Percentiles rank a stretch among this genome's conserved stretches.
Conservation (phyloP, 2,797 vertebrate genomes). For the Ceryle rudis region DNA sequence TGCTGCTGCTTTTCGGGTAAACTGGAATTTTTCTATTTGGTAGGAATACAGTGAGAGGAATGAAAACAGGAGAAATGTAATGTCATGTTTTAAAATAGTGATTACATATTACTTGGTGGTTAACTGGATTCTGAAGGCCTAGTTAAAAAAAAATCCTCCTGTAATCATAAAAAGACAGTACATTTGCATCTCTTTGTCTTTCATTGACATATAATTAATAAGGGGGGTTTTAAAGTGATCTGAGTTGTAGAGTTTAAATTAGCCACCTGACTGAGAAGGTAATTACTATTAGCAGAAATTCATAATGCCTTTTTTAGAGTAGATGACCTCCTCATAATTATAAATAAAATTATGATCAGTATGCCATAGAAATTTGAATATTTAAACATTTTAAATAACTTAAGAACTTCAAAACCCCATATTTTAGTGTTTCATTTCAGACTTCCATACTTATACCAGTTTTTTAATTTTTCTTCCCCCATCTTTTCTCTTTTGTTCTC, state of each 20-base stretch:
- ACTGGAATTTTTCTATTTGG: neutral
- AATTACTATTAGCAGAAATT: conserved; percentile 38
- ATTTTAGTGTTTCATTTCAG: neutral
- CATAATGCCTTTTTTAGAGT: neutral
- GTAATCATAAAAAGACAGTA: neutral
- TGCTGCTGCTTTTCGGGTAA: neutral
- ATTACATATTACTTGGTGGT: neutral
- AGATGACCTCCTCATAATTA: conserved; percentile 20
- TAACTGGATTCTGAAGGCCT: neutral
- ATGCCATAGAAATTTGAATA: conserved; percentile 22
- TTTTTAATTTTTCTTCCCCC: neutral
- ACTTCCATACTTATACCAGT: neutral
- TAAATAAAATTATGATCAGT: neutral
- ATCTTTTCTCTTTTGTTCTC: conserved; percentile 7
- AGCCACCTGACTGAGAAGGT: conserved; percentile 10
- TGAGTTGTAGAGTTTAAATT: neutral
- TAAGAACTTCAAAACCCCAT: neutral
- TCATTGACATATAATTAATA: conserved; percentile 44
- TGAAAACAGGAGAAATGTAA: neutral
- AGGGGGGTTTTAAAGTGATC: conserved; percentile 6
- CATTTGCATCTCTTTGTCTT: conserved; percentile 38
- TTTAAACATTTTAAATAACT: conserved; percentile 22
- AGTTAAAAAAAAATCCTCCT: neutral
- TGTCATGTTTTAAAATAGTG: neutral
- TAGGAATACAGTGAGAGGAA: neutral